Conservation (phyloP, 2,888 invertebrate species). For the Andrena dorsata region DNA sequence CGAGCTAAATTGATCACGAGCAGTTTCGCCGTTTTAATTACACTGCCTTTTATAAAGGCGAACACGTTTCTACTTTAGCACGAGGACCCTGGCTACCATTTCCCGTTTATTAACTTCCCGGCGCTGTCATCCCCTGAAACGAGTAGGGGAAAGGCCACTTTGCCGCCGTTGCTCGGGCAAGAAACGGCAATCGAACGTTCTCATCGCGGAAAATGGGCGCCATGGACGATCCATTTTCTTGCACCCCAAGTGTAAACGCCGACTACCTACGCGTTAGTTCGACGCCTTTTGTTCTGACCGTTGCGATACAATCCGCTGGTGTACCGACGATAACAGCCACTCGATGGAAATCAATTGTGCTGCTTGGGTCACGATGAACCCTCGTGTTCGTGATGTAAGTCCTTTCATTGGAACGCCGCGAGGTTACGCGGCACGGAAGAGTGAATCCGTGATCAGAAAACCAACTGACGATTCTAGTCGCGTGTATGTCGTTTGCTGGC, state of each 20-base stretch:
- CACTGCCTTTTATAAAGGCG: constrained; percentile 38
- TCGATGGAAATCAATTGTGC: constrained; percentile 33
- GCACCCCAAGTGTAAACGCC: background rate
- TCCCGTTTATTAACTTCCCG: constrained; percentile 40
- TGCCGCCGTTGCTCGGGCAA: background rate
- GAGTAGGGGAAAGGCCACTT: constrained; percentile 27
- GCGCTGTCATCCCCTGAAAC: constrained; percentile 14
- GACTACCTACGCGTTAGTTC: constrained; percentile 2
- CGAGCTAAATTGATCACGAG: constrained; percentile 52
- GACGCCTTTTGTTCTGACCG: constrained; percentile 1
- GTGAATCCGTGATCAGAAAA: background rate
- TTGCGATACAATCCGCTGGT: background rate
- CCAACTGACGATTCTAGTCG: constrained; percentile 27
- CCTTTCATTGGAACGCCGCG: background rate
- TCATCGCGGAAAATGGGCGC: constrained; percentile 19
- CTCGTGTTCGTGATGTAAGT: background rate
- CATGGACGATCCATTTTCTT: constrained; percentile 32
- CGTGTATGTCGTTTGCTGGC: constrained; percentile 32
- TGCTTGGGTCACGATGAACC: background rate
- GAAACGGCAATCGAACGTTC: constrained; percentile 25
- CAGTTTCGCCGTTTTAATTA: constrained; percentile 54
- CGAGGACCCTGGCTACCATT: constrained; percentile 5
- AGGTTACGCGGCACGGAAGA: background rate
- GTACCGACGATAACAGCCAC: background rate
- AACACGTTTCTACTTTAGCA: constrained; percentile 42